Conservation (phyloP, 2,113 vertebrate species). For the Nibea albiflora region DNA sequence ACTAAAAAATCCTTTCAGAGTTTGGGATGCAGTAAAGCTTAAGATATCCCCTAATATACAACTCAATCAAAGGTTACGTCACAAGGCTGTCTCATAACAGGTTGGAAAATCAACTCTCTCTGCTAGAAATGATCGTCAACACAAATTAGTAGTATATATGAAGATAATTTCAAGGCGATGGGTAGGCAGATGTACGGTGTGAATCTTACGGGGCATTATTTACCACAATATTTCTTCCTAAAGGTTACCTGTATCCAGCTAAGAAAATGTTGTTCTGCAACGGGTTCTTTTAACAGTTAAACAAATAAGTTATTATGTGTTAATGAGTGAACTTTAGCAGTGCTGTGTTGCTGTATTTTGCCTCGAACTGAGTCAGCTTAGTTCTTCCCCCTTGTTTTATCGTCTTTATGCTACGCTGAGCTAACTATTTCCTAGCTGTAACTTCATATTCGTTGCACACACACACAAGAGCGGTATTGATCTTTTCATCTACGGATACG, state of each 20-base stretch:
- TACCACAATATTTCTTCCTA: no score
- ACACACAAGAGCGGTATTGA: not conserved
- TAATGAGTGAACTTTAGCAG: no score
- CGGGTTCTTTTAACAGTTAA: no score
- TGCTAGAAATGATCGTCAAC: not conserved
- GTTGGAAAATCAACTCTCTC: not conserved
- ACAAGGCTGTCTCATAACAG: slow-evolving; percentile 17
- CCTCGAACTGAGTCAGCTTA: not conserved
- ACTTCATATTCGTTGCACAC: no score
- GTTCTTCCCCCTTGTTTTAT: not conserved
- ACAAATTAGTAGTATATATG: not conserved
- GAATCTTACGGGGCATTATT: no score
- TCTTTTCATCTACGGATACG: not conserved
- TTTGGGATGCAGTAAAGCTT: slow-evolving; percentile 14
- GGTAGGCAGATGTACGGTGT: slow-evolving; percentile 4
- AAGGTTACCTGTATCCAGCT: no score
- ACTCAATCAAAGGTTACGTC: slow-evolving; percentile 5
- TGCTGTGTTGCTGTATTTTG: no score
- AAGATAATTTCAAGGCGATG: not conserved
- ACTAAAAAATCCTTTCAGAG: not conserved
- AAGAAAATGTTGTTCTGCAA: no score
- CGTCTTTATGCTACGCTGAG: no score
- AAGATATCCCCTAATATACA: not conserved
- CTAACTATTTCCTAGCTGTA: no score
- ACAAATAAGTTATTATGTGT: no score